These are phyloP conservation scores for Drosophila orosa DNA, from an alignment of 1,140 invertebrate species.

Conservation along the genomic window DNA sequence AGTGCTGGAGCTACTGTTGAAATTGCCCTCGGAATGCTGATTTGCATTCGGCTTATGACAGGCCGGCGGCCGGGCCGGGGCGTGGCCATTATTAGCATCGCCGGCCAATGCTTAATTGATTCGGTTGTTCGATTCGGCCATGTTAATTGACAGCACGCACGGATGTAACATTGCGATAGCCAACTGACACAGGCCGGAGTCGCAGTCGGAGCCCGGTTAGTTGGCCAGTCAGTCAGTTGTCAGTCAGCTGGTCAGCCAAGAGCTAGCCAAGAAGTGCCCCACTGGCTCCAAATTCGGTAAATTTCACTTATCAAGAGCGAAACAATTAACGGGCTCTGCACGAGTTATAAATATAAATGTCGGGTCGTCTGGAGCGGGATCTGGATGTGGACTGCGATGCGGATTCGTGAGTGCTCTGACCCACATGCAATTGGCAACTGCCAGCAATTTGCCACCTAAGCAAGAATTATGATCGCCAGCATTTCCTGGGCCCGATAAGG, in stretches of 20 bases:
- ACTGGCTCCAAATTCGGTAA: conserved; percentile 31
- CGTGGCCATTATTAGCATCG: conserved; percentile 73
- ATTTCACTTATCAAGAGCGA: conserved; percentile 71
- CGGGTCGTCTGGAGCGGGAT: conserved; percentile 48
- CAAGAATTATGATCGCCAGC: conserved; percentile 80
- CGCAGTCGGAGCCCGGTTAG: conserved; percentile 39
- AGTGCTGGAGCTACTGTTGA: conserved; percentile 21
- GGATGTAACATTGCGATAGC: conserved; percentile 78
- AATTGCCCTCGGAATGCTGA: conserved; percentile 50
- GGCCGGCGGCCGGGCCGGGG: conserved; percentile 36
- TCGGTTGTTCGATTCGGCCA: conserved; percentile 63
- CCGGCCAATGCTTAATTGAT: conserved; percentile 75
- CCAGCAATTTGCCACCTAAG: conserved; percentile 79
- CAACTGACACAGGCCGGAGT: conserved; percentile 45
- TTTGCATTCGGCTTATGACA: conserved; percentile 38
- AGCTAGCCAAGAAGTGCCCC: background rate
- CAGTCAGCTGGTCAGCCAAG: conserved; percentile 33
- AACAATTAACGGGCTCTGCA: conserved; percentile 72
- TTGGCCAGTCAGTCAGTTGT: conserved; percentile 61
- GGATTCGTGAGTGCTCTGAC: conserved; percentile 70
- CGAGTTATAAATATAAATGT: conserved; percentile 81
- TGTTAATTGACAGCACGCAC: conserved; percentile 72
- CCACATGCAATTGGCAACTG: conserved; percentile 74
- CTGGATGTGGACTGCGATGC: conserved; percentile 9
- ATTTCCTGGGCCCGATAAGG: conserved; percentile 58